phyloP scores from a whole-genome alignment of 2,113 vertebrate genomes.

The Panurus biarmicus region DNA sequence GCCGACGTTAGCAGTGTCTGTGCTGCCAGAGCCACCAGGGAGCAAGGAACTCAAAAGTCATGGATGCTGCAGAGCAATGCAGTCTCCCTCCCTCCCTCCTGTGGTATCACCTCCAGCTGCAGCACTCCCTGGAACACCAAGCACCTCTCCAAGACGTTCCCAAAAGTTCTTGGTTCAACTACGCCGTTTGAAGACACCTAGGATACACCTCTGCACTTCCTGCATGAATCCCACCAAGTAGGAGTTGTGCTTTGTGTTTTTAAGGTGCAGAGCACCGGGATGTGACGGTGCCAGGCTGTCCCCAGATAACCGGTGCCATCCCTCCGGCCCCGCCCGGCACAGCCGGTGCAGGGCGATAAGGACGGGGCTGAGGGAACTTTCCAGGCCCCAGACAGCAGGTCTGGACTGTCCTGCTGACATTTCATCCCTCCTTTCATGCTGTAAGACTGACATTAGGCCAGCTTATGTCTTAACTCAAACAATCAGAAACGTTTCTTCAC shows the following conservation, averaged over 20 bases:
- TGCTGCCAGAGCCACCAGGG: conserved; percentile 60
- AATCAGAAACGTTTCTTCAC: background rate
- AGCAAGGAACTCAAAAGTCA: conserved; percentile 16
- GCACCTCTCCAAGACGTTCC: background rate
- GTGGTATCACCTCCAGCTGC: background rate
- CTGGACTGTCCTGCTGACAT: background rate
- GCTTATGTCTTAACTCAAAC: background rate
- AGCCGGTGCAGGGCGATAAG: conserved; percentile 48
- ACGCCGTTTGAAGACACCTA: accelerated
- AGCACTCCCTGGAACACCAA: background rate
- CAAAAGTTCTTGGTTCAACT: background rate
- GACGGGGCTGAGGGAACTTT: background rate
- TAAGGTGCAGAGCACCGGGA: background rate
- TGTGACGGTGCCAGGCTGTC: background rate
- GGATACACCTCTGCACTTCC: background rate
- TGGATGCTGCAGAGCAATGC: conserved; percentile 21
- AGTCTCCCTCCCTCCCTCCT: background rate
- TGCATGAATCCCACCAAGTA: accelerated
- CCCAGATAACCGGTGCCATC: background rate
- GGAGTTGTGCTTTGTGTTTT: background rate
- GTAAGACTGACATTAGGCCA: background rate
- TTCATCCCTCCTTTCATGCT: no score
- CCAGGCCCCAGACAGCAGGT: background rate
- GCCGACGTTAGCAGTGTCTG: conserved; percentile 61
- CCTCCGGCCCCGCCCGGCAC: background rate